phyloP scores from a whole-genome alignment of 2,888 invertebrate genomes.

The Melanostoma mellinum region DNA sequence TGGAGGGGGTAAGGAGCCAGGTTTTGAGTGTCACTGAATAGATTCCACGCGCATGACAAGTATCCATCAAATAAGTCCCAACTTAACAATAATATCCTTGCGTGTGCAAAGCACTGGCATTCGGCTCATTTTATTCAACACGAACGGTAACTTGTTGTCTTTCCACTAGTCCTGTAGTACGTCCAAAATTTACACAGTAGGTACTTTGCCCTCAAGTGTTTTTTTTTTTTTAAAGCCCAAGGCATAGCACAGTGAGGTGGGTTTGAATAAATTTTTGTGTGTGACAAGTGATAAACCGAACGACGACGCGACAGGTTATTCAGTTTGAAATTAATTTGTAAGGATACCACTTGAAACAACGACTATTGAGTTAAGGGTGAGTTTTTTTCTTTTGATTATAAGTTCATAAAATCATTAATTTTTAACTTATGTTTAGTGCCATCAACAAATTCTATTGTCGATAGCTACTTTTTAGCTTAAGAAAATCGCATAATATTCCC shows the following conservation, averaged over 20 bases:
- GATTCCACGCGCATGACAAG: slow-evolving; percentile 51
- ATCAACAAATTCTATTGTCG: too few species aligned
- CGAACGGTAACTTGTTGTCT: slow-evolving; percentile 45
- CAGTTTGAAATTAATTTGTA: slow-evolving; percentile 32
- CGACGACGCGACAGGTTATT: not conserved
- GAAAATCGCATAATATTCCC: not conserved
- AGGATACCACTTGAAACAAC: slow-evolving; percentile 38
- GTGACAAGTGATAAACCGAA: slow-evolving; percentile 13
- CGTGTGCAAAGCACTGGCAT: slow-evolving; percentile 40
- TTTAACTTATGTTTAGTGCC: too few species aligned
- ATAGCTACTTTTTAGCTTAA: too few species aligned
- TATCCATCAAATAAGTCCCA: slow-evolving; percentile 17
- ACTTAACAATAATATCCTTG: slow-evolving; percentile 37
- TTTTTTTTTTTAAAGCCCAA: not conserved
- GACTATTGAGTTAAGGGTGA: slow-evolving; percentile 5
- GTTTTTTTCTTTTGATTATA: not conserved
- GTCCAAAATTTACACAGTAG: slow-evolving; percentile 12
- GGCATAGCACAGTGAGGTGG: slow-evolving; percentile 1
- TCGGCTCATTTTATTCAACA: slow-evolving; percentile 41
- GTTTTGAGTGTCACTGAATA: not conserved
- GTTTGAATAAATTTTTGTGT: slow-evolving; percentile 13
- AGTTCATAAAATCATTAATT: too few species aligned
- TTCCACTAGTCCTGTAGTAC: not conserved
- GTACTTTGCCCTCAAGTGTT: slow-evolving; percentile 5
- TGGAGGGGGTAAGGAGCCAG: not conserved